Evolutionary conservation across 2,888 invertebrate species (phyloP).

Genomic region (Eilema depressum): DNA sequence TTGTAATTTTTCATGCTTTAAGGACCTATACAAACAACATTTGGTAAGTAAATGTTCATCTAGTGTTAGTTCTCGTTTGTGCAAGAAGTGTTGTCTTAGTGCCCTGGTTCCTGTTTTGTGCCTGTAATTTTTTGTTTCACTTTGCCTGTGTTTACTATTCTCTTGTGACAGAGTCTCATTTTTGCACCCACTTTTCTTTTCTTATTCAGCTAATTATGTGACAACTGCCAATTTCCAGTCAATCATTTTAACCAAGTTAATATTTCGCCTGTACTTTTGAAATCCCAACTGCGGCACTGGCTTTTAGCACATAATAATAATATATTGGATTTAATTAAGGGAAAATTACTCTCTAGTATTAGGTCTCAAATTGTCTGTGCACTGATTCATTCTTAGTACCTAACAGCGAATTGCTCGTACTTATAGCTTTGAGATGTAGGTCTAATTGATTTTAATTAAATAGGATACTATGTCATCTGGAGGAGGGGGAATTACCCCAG

Average conservation of each 20-base stretch:
- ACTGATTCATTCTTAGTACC: no score
- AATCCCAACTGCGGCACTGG: no score
- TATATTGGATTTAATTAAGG: no score
- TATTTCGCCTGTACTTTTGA: no score
- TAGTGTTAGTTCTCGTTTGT: neutral
- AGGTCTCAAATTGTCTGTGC: no score
- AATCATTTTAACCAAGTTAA: no score
- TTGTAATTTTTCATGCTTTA: conserved; percentile 61
- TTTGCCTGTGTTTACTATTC: neutral
- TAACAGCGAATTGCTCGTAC: neutral
- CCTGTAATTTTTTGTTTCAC: neutral
- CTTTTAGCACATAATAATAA: no score
- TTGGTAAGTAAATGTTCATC: conserved; percentile 70
- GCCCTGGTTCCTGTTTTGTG: neutral
- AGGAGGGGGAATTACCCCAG: conserved; percentile 89
- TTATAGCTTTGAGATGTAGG: no score
- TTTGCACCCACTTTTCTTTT: no score
- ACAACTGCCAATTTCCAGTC: no score
- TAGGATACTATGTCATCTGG: conserved; percentile 89
- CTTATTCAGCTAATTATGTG: no score
- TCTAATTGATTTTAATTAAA: neutral
- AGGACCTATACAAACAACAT: conserved; percentile 83
- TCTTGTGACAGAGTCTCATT: neutral
- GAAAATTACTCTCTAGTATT: no score
- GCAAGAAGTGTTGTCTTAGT: neutral